Conservation (phyloP, 2,113 vertebrate species). For the Shinisaurus crocodilurus region DNA sequence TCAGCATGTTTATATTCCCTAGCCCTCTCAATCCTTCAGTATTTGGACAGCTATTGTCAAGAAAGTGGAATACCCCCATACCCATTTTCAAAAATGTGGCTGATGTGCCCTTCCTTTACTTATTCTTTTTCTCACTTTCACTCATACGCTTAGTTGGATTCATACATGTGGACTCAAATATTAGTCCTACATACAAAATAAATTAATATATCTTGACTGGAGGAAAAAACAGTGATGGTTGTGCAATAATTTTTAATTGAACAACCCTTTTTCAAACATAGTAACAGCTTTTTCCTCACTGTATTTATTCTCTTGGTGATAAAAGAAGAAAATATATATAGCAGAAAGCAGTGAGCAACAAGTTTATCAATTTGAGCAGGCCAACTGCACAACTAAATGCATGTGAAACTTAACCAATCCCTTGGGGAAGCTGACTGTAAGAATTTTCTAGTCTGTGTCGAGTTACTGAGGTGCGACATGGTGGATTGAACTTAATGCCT, state of each 20-base stretch:
- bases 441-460: slow-evolving; percentile 85
- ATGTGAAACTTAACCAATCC: slow-evolving; percentile 94
- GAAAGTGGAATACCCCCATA: neutral
- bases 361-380: slow-evolving; percentile 90
- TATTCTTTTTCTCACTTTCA: neutral
- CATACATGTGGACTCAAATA: neutral
- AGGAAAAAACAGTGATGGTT: slow-evolving; percentile 67
- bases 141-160: neutral
- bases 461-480: slow-evolving; percentile 89
- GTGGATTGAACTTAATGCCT: slow-evolving; percentile 89
- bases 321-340: slow-evolving; percentile 65
- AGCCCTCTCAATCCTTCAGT: neutral
- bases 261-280: slow-evolving; percentile 58
- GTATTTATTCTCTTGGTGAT: slow-evolving; percentile 73
- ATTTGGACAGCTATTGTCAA: neutral
- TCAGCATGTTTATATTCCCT: neutral
- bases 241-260: slow-evolving; percentile 71
- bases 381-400: slow-evolving; percentile 88
- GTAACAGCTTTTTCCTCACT: slow-evolving; percentile 60
- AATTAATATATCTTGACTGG: slow-evolving; percentile 69
- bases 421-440: slow-evolving; percentile 84
- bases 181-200: slow-evolving; percentile 60
- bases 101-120: neutral
- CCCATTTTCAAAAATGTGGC: neutral
- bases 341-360: slow-evolving; percentile 81